Evolutionary conservation across 2,113 vertebrate species (phyloP).

Genomic region (Gadus chalcogrammus): DNA sequence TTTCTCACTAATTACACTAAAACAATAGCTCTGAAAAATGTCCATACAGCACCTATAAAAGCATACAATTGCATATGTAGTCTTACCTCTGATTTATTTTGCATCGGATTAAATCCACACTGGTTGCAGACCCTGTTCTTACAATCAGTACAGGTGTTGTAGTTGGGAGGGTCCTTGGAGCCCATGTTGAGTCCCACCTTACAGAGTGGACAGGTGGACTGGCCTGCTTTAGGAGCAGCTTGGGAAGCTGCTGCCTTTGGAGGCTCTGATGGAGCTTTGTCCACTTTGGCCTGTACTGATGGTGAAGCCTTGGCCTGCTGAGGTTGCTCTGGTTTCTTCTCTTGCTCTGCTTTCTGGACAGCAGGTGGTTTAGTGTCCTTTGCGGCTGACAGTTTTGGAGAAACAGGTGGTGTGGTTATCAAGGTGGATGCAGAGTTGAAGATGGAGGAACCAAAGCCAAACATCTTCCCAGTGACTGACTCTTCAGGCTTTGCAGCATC

Average conservation of each 20-base stretch:
- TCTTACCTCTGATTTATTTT: slow-evolving; percentile 76
- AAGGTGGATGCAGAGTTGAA: slow-evolving; percentile 72
- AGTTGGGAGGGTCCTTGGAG: slow-evolving; percentile 81
- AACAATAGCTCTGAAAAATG: background rate
- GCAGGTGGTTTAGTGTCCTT: slow-evolving; percentile 33
- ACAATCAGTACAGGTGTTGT: slow-evolving; percentile 88
- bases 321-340: slow-evolving; percentile 60
- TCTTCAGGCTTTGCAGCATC: slow-evolving; percentile 59
- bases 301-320: slow-evolving; percentile 49
- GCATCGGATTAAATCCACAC: slow-evolving; percentile 93
- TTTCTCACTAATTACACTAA: too few species aligned
- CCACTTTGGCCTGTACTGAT: slow-evolving; percentile 36
- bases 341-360: slow-evolving; percentile 45
- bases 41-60: too few species aligned
- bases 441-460: slow-evolving; percentile 67
- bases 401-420: slow-evolving; percentile 53
- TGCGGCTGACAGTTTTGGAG: slow-evolving; percentile 46
- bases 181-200: slow-evolving; percentile 80
- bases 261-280: slow-evolving; percentile 30
- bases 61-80: too few species aligned
- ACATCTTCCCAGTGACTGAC: slow-evolving; percentile 71
- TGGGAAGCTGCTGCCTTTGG: slow-evolving; percentile 35
- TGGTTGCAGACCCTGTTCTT: slow-evolving; percentile 85
- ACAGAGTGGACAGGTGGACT: slow-evolving; percentile 82
- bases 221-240: slow-evolving; percentile 37